Evolutionary conservation across 2,113 vertebrate species (phyloP), one percentile per base, ranked within the genome.

Genomic region (Scolopax mira): DNA sequence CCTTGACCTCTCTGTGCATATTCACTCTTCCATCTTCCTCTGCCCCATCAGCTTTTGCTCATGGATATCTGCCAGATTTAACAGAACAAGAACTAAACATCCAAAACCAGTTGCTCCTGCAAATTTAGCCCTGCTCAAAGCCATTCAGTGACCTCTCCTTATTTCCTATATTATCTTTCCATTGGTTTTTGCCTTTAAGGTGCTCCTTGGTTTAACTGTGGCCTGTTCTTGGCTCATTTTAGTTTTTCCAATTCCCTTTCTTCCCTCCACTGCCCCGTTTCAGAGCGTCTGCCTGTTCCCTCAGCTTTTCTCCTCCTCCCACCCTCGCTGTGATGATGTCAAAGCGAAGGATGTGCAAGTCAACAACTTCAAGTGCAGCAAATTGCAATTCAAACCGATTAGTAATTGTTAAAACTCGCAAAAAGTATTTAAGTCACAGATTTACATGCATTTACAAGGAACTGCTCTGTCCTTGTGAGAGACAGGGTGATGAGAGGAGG

Each of bases 1-100:
- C 37, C 52, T 42, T 39, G 44, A 10, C 25, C 80, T 60, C 41
- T 21, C 31, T 0, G 0, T 13, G 35, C 1, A 5, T 46, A 3
- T 27, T 88, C 75, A 44, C 0, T 24, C 28, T 31, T 10, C 7
- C 4, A 1, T 65, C n/a, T 39, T 27, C 35, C 6, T 19, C 49
- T 52, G 55, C 49, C 54, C 42, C 1, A 0, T 31, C 72, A 52
- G 60, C 24, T 73, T 67, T 51, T 79, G 52, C 21, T 67, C 3
- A 0, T 7, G 12, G 48, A 4, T n/a, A 9, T 42, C 39, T 62
- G n/a, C n/a, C 54, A 39, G 60, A 19, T 69, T 42, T 10, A 23
- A 19, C 44, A 51, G 55, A 28, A 42, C 46, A 16, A 1, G 52
- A 31, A 2, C 9, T 24, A 1, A 72, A 18, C 31, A 2, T 2